Evolutionary conservation across 2,113 vertebrate genomes (phyloP).

Genomic region (Hiodon alosoides): DNA sequence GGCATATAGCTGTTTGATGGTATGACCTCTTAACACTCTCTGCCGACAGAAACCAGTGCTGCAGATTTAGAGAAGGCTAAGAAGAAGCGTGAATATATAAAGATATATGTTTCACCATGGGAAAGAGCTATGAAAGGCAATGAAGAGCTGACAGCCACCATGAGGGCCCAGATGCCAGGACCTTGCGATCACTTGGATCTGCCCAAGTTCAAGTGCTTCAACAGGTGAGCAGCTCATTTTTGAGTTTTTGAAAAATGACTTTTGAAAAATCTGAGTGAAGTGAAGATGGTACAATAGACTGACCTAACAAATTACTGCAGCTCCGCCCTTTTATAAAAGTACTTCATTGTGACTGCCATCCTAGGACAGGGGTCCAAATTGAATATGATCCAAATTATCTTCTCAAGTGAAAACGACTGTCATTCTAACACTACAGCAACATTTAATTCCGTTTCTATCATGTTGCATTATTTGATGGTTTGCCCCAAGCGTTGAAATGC

Average conservation of each 20-base stretch:
- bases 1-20: neutral
- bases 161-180: conserved; percentile 69
- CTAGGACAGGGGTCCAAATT: no score
- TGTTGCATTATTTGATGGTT: no score
- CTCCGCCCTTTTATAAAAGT: neutral
- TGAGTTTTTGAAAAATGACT: neutral
- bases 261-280: neutral
- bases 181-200: conserved; percentile 63
- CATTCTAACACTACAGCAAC: no score
- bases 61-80: conserved; percentile 23
- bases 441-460: no score
- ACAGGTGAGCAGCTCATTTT: conserved; percentile 70
- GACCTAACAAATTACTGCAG: neutral
- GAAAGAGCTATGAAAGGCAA: conserved; percentile 92
- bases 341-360: no score
- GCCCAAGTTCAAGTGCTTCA: conserved; percentile 82
- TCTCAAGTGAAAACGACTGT: no score
- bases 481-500: no score
- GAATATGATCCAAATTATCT: no score
- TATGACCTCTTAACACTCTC: neutral
- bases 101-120: conserved; percentile 90
- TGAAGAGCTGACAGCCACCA: conserved; percentile 71
- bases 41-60: conserved; percentile 19
- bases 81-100: conserved; percentile 63
- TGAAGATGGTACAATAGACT: neutral